Percentiles rank a stretch among this genome's conserved stretches.
Conservation (phyloP, 2,113 vertebrate genomes). For the Rhegmatorhina hoffmannsi region DNA sequence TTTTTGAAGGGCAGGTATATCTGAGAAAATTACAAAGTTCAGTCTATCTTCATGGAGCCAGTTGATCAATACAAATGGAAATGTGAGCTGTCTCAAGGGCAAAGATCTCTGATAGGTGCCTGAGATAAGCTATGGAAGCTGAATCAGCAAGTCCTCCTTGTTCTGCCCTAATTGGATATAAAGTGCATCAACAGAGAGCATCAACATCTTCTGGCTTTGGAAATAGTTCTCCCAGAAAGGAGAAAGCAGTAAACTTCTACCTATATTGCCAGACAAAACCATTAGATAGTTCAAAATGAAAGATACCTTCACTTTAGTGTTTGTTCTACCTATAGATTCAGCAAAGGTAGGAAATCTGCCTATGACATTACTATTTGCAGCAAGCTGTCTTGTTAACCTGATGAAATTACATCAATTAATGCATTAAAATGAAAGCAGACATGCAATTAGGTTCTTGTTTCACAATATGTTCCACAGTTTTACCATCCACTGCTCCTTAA, state of each 20-base stretch:
- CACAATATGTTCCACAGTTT: background rate
- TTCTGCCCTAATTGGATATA: background rate
- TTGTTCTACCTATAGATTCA: background rate
- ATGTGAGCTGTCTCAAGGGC: background rate
- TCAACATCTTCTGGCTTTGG: background rate
- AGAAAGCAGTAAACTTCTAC: background rate
- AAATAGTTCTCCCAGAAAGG: background rate
- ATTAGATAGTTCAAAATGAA: background rate
- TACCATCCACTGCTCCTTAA: background rate
- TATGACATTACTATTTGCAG: background rate
- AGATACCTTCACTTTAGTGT: background rate
- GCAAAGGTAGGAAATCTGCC: background rate
- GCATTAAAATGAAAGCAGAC: background rate
- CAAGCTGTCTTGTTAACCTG: background rate
- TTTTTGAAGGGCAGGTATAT: background rate
- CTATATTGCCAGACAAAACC: background rate
- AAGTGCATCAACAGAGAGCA: background rate
- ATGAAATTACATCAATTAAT: background rate
- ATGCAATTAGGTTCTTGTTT: background rate
- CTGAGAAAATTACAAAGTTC: background rate
- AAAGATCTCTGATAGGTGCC: background rate
- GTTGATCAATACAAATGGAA: background rate
- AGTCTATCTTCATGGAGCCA: background rate
- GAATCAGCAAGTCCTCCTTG: background rate
- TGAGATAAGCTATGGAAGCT: background rate